Evolutionary conservation across 2,888 invertebrate species (phyloP).

Genomic region (Aphrophora alni): DNA sequence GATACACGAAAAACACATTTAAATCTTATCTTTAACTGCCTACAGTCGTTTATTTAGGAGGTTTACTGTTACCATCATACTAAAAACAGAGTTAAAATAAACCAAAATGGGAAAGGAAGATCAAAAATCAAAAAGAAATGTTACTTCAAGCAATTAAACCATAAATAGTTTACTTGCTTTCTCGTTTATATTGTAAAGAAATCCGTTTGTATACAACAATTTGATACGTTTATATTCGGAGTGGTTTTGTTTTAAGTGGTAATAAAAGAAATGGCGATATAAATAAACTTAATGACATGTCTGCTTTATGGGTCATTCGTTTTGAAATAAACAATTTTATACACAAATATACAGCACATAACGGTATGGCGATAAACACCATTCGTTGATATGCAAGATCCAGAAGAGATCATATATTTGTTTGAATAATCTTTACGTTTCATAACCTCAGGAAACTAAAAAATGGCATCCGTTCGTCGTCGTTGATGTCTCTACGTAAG

Average conservation of each 20-base stretch:
- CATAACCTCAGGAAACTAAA: no score
- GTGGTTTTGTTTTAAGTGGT: neutral
- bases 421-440: no score
- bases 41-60: neutral
- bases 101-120: neutral
- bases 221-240: neutral
- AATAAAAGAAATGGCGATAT: neutral
- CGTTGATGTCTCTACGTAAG: no score
- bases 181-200: neutral
- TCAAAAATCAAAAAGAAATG: neutral
- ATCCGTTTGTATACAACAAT: neutral
- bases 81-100: neutral
- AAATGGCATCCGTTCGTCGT: no score
- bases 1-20: neutral
- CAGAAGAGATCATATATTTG: no score
- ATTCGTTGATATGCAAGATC: no score
- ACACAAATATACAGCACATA: no score
- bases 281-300: neutral
- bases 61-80: neutral
- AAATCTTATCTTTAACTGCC: neutral
- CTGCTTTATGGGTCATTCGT: no score
- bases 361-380: no score
- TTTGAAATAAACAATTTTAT: no score
- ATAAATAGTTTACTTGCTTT: neutral
- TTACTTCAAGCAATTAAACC: neutral